Evolutionary conservation across 2,113 vertebrate genomes (phyloP), one percentile per base, ranked within the genome.

Genomic region (Anolis carolinensis): DNA sequence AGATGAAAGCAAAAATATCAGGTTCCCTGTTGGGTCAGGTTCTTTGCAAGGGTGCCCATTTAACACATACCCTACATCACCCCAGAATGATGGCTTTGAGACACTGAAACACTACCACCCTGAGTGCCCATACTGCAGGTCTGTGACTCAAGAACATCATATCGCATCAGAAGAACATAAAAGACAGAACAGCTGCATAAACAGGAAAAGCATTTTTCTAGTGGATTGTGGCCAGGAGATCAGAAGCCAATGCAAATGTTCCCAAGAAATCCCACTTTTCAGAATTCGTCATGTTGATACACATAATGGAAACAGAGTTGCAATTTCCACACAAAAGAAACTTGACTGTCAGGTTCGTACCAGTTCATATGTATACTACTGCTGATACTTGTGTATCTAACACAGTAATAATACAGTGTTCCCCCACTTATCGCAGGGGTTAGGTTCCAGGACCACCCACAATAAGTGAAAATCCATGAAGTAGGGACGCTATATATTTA

Each of bases 301-400:
- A 3, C 65, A 16, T 85, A 50, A 67, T 34, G 44, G 32, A 63
- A 86, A 63, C 1, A 79, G 88, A 86, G 7, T 52, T 32, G 50
- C 13, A 2, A n/a, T 67, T 83, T 72, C 68, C 70, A 74, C 59
- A 62, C 83, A 44, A 59, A 86, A 44, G 59, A 75, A 79, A 20
- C n/a, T 20, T 67, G 62, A 83, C 50, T 73, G 20, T 52, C 84
- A 89, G 80, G 88, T 86, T 79, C 86, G 88, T 89, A 82, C 34
- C 52, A 30, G 7, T 62, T 82, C 32, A 63, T 72, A 1, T 32
- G 21, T 48, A 36, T 32, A 2, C 14, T 59, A 59, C 18, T 18
- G 55, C 55, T 18, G 13, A 59, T 59, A 59, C 16, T 59, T 20
- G 7, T 27, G 20, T 30, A 4, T 7, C 11, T 2, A 14, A 76